Base-by-base conservation (phyloP, 2,888 invertebrate genomes). In the Asteroscopus sphinx region DNA sequence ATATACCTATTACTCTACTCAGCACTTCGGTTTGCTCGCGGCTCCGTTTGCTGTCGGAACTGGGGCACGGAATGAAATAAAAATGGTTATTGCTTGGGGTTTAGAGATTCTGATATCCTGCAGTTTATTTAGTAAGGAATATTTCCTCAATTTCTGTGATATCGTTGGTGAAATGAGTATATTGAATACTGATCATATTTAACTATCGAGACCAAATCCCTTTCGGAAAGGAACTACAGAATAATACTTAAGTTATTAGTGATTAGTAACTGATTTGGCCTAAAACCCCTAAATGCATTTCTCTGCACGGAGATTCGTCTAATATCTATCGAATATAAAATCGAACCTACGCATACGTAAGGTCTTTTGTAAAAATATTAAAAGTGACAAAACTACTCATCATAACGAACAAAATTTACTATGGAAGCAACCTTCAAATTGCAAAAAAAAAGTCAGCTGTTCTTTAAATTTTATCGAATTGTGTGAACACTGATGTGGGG, bases 1-100 rank as follows among this genome's bases (percentile, higher is more conserved):
- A 44, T 59, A 46, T 72, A n/a, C n/a, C n/a, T n/a, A 68, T 65
- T 59, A 68, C 68, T 58, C 21, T 28, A 57, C 58, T 72, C 68
- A 57, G 61, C 61, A 57, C 48, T 55, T 40, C 44, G 46, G 42
- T 33, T 35, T 12, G 58, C 48, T 42, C 11, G 30, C 39, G 59
- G 65, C 48, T 42, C 7, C 16, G 35, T 54, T 41, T 39, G 36
- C 57, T 53, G 44, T 39, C 12, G 42, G 36, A 51, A 62, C 28
- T 48, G 44, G 37, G 40, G 15, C 54, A 48, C n/a, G 8, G 39
- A 37, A 58, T 32, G 32, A 13, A 65, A 65, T 49, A 41, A 45
- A 68, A 61, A 52, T 41, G 28, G 58, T 52, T 60, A 55, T 57
- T 42, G 44, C 51, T 52, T 6, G n/a, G 13, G 30, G 26, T 39